Conservation (phyloP, 2,797 vertebrate species). For the Sebastes trivittatus region DNA sequence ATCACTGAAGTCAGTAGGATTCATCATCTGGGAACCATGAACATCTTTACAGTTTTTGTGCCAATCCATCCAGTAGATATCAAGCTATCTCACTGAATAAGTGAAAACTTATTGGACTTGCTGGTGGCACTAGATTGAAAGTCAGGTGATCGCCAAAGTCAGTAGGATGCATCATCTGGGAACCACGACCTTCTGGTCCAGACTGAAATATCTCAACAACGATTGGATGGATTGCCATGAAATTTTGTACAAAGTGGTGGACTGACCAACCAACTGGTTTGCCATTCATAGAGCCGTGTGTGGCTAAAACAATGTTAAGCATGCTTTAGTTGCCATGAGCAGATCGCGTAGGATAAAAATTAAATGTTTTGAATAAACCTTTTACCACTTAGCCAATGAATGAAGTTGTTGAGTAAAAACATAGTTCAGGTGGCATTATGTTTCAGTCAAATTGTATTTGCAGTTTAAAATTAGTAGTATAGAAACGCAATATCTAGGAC, state of each 20-base stretch:
- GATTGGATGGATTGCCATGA: too few relatives aligned
- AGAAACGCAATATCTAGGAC: not conserved
- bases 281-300: not conserved
- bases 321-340: not conserved
- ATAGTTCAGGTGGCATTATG: not conserved
- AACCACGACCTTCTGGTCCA: not conserved
- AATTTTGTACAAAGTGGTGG: not conserved
- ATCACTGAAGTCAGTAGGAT: not conserved
- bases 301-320: not conserved
- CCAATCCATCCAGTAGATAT: not conserved
- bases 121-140: not conserved
- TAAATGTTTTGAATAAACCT: not conserved
- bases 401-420: not conserved
- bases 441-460: not conserved
- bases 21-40: too few relatives aligned
- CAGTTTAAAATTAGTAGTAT: not conserved
- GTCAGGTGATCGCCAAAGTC: not conserved
- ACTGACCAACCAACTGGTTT: not conserved
- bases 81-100: not conserved
- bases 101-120: not conserved
- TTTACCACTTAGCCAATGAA: not conserved
- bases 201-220: too few relatives aligned
- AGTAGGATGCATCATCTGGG: not conserved
- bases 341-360: not conserved
- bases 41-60: not conserved